Evolutionary conservation across 2,113 vertebrate species (phyloP).

Genomic region (Orientallactaga bullata): DNA sequence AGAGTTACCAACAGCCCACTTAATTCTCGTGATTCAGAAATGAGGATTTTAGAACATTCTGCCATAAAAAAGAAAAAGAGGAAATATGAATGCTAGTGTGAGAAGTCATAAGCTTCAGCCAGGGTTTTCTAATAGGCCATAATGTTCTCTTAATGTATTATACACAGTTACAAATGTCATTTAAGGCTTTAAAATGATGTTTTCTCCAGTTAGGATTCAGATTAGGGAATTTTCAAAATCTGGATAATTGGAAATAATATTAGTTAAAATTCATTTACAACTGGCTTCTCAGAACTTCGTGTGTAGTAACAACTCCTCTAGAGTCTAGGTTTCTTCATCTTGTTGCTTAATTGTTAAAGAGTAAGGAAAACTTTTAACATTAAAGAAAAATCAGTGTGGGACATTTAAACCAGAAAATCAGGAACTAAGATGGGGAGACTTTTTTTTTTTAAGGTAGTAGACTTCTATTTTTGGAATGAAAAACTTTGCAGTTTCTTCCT

Average conservation of each 20-base stretch:
- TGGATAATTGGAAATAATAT: background rate
- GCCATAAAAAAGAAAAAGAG: too few relatives aligned
- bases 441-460: background rate
- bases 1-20: too few relatives aligned
- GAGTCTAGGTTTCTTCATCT: slow-evolving; percentile 3
- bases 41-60: too few relatives aligned
- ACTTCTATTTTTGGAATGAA: slow-evolving; percentile 25
- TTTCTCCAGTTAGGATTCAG: background rate
- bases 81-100: too few relatives aligned
- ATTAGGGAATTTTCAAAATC: background rate
- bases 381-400: background rate
- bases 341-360: slow-evolving; percentile 35
- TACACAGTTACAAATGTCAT: too few relatives aligned
- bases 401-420: background rate
- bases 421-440: background rate
- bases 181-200: background rate
- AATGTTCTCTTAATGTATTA: too few relatives aligned
- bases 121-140: too few relatives aligned
- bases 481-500: slow-evolving; percentile 20
- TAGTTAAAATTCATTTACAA: background rate
- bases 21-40: too few relatives aligned
- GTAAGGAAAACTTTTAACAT: background rate
- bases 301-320: background rate
- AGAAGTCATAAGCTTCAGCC: too few relatives aligned
- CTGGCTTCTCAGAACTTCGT: background rate